Evolutionary conservation across 1,140 invertebrate species (phyloP), one percentile per base, ranked within the genome.

Genomic region (Drosophila nebulosa): DNA sequence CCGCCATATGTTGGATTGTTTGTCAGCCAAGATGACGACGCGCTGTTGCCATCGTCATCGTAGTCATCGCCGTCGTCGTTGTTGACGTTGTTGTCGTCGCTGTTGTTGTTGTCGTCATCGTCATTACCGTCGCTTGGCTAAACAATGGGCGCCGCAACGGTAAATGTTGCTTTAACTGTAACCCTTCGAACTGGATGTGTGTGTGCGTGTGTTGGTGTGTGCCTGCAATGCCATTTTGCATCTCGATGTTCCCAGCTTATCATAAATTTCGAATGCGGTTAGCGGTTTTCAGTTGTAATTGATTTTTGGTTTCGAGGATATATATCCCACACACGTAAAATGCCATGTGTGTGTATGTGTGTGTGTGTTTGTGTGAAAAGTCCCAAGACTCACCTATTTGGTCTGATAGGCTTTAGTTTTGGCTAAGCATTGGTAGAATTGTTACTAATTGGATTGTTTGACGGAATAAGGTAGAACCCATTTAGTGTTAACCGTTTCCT

Each of bases 1-100:
- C n/a, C n/a, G 61, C 61, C 46, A 63, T 63, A 52, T 63, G 61
- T 53, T 78, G 64, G 65, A 60, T 75, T 74, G 26, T 71, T 66
- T 70, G 69, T 35, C 42, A 65, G 70, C 65, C 51, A 52, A 46
- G 39, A 46, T 46, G 60, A 56, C 27, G 42, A 39, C 36, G 21
- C 21, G 39, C 56, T 59, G 58, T 59, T 27, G 36, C 30, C 18
- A 18, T 39, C 30, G 46, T 46, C 60, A 52, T 42, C 52, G 46
- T n/a, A 27, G 18, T 51, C 59, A 18, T 52, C 46, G 60, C 22
- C 18, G 36, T 59, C 46, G 57, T 58, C 39, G 16, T 46, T 21
- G 36, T 16, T 18, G 18, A 39, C 30, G 53, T 53, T 56, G 24
- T 46, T 69, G 36, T 51, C 56, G 57, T 42, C 61, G 53, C 24